Conservation (phyloP, 2,797 vertebrate species). For the Mustela erminea region DNA sequence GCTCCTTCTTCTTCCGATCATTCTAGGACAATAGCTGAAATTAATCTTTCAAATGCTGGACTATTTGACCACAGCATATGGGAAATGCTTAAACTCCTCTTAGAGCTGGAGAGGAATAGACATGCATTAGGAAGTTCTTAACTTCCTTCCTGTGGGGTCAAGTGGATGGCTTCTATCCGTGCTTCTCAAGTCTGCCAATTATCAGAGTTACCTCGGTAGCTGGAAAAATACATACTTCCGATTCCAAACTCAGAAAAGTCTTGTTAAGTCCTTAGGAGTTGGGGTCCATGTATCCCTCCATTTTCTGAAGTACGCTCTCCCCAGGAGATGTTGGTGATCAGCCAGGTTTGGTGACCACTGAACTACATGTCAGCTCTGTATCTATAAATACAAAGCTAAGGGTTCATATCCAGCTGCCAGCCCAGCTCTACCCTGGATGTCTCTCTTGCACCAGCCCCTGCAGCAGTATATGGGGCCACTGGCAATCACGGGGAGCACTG, state of each 20-base stretch:
- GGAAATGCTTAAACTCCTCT: not conserved
- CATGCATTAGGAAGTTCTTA: no score
- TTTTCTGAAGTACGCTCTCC: not conserved
- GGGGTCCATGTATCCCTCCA: not conserved
- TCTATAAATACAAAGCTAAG: not conserved
- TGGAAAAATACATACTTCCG: not conserved
- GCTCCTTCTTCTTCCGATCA: not conserved
- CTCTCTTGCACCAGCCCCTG: not conserved
- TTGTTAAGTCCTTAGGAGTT: not conserved
- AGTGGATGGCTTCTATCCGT: not conserved
- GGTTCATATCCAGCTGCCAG: not conserved
- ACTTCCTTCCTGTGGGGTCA: not conserved
- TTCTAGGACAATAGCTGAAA: not conserved
- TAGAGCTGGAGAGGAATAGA: not conserved
- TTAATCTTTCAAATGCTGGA: not conserved
- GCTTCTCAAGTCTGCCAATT: not conserved
- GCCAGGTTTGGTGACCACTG: not conserved
- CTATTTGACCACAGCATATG: not conserved
- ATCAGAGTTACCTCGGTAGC: not conserved
- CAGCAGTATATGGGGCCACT: not conserved
- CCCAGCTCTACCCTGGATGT: rapidly evolving
- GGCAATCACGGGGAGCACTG: not conserved
- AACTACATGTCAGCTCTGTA: not conserved
- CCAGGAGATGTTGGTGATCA: not conserved
- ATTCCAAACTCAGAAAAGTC: not conserved